These are phyloP conservation scores for Lophura nycthemera DNA, from an alignment of 2,113 vertebrate species.

Conservation along the genomic window DNA sequence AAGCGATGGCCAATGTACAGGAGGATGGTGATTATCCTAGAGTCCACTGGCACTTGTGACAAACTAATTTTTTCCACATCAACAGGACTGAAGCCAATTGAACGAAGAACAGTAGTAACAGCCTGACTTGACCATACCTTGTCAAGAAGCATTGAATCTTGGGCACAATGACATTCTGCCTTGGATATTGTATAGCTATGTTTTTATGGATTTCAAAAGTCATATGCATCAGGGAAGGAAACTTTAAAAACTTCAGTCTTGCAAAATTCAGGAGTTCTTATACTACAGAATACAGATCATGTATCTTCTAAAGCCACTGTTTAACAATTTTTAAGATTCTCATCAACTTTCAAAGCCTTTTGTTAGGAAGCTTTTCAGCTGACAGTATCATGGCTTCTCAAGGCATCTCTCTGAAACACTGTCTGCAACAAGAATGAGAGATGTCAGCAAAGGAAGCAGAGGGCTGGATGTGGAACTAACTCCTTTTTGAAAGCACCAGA, in stretches of 20 bases:
- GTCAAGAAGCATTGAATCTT: neutral
- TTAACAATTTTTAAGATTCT: constrained; percentile 21
- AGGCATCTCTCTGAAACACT: neutral
- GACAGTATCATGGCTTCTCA: neutral
- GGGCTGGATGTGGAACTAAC: neutral
- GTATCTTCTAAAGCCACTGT: neutral
- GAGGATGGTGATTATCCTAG: neutral
- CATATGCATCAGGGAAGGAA: neutral
- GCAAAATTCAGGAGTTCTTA: neutral
- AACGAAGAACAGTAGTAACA: neutral
- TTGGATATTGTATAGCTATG: neutral
- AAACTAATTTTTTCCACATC: neutral
- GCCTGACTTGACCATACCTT: neutral
- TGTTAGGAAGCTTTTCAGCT: neutral
- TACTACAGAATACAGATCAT: neutral
- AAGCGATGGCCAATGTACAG: neutral
- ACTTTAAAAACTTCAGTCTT: neutral
- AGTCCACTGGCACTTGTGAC: neutral
- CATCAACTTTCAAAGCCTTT: neutral
- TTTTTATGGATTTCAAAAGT: neutral
- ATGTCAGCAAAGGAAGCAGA: neutral
- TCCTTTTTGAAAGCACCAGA: neutral
- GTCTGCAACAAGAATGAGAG: neutral
- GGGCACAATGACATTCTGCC: neutral
- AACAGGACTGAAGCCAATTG: neutral